These are phyloP conservation scores for Tragulus kanchil DNA, from an alignment of 2,113 vertebrate genomes.

Conservation along the genomic window DNA sequence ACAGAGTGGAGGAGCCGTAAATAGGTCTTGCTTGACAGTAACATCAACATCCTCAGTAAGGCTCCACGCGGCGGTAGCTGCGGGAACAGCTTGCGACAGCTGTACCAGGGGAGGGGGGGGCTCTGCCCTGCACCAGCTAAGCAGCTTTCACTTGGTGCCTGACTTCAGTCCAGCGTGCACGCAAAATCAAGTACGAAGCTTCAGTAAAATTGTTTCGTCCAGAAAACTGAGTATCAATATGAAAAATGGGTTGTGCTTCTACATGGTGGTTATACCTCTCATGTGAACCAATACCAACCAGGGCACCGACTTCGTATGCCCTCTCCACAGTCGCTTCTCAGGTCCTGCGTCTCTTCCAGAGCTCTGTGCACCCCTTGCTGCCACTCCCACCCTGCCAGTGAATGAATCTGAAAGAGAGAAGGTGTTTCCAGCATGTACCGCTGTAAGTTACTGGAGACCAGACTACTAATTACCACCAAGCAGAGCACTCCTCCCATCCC, in stretches of 20 bases:
- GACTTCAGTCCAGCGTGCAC: neutral
- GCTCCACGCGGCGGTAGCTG: neutral
- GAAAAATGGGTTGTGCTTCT: neutral
- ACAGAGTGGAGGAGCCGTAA: neutral
- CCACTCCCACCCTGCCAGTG: neutral
- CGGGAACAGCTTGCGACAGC: no score
- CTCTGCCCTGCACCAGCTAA: neutral
- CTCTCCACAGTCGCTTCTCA: accelerated
- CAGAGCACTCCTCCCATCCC: neutral
- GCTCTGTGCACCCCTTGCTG: neutral
- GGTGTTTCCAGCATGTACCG: neutral
- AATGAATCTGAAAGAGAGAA: neutral
- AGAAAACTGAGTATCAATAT: neutral
- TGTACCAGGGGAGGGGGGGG: accelerated
- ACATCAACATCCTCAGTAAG: neutral
- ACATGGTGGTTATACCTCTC: neutral
- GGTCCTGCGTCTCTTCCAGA: neutral
- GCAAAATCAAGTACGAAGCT: neutral
- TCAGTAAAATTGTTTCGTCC: neutral
- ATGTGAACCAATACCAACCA: accelerated
- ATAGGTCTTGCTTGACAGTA: neutral
- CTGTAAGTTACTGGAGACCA: constrained; percentile 19
- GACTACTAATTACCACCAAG: constrained; percentile 19
- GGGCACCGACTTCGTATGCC: accelerated
- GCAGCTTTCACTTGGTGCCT: neutral